Evolutionary conservation across 2,888 invertebrate genomes (phyloP).

Genomic region (Iselma pallidipennis): DNA sequence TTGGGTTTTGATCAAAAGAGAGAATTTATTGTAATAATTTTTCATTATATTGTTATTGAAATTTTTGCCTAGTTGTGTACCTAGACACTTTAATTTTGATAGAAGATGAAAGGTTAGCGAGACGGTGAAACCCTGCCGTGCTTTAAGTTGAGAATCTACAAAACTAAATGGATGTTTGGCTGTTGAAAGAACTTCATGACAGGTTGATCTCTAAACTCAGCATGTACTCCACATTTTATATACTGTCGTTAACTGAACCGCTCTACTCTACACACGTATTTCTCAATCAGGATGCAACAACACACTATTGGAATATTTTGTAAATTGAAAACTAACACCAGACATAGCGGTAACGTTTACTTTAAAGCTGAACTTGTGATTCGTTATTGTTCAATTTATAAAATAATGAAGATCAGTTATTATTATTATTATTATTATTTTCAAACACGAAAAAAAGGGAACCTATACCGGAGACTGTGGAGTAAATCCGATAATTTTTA

Average conservation of each 20-base stretch:
- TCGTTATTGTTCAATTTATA: too few relatives aligned
- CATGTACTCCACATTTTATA: conserved; percentile 37
- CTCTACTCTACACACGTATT: conserved; percentile 13
- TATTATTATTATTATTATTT: not conserved
- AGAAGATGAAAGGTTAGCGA: conserved; percentile 33
- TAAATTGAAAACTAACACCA: not conserved
- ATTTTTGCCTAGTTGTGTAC: too few relatives aligned
- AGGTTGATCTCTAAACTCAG: conserved; percentile 48
- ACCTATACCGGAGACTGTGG: not conserved
- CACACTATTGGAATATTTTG: not conserved
- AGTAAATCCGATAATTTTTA: conserved; percentile 43
- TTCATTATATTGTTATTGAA: too few relatives aligned
- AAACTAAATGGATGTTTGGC: conserved; percentile 48
- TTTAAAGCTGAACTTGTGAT: too few relatives aligned
- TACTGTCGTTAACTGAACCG: conserved; percentile 41
- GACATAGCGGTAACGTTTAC: not conserved
- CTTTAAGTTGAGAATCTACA: conserved; percentile 43
- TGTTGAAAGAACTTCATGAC: conserved; percentile 44
- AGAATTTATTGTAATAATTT: conserved; percentile 4
- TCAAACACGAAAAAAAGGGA: not conserved
- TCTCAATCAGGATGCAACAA: conserved; percentile 5
- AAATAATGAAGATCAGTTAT: too few relatives aligned
- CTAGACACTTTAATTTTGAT: conserved; percentile 11
- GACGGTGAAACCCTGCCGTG: conserved; percentile 41
- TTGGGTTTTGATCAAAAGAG: not conserved